Percentiles rank a stretch among this genome's conserved stretches.
These are phyloP conservation scores for Drosophila helvetica DNA, from an alignment of 2,888 invertebrate genomes.

Conservation along the genomic window DNA sequence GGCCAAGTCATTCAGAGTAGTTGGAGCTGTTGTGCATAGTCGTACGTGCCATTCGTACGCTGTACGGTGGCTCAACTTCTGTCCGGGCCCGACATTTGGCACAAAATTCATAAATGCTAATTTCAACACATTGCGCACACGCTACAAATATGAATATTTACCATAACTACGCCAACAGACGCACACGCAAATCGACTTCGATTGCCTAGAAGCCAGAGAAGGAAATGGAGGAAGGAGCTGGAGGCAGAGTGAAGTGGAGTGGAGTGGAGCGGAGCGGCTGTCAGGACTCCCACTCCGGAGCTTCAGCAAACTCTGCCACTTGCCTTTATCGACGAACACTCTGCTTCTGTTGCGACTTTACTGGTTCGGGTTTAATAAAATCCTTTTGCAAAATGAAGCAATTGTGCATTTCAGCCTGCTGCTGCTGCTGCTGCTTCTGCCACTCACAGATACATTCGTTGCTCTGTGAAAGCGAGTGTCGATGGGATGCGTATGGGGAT, in stretches of 20 bases:
- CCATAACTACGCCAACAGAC: conserved; percentile 70
- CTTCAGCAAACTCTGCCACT: conserved; percentile 35
- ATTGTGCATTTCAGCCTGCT: conserved; percentile 66
- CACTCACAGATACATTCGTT: conserved; percentile 48
- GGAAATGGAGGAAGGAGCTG: not conserved
- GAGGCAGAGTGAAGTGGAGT: not conserved
- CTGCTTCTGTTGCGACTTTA: conserved; percentile 61
- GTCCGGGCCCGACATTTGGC: conserved; percentile 73
- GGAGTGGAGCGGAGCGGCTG: conserved; percentile 4
- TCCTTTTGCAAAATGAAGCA: conserved; percentile 76
- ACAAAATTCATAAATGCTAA: conserved; percentile 82
- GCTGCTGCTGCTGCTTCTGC: conserved; percentile 37
- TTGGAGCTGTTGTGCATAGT: conserved; percentile 18
- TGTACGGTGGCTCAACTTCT: not conserved
- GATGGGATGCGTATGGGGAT: conserved; percentile 41
- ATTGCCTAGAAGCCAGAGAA: conserved; percentile 43
- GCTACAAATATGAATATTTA: conserved; percentile 80
- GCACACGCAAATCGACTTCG: conserved; percentile 52
- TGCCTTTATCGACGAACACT: conserved; percentile 61
- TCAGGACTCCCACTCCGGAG: conserved; percentile 25
- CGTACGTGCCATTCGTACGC: conserved; percentile 55
- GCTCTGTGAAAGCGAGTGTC: conserved; percentile 45
- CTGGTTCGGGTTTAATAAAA: conserved; percentile 72
- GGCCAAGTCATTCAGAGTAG: conserved; percentile 55
- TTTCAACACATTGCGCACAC: conserved; percentile 80